Conservation (phyloP, 2,888 invertebrate genomes). For the Hylaea fasciaria region DNA sequence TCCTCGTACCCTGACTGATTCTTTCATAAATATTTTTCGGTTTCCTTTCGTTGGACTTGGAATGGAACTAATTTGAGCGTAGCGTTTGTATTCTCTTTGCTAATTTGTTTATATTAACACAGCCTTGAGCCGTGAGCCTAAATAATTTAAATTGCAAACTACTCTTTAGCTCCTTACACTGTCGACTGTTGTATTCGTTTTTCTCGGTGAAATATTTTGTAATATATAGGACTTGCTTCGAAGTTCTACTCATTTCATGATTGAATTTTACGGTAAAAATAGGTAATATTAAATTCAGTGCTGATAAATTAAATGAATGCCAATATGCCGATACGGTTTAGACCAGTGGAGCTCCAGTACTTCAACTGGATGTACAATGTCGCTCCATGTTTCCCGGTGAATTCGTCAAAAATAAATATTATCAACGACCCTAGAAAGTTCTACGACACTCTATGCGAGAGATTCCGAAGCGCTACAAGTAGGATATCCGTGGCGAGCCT, state of each 20-base stretch:
- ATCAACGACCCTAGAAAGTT: slow-evolving; percentile 91
- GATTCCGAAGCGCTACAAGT: slow-evolving; percentile 86
- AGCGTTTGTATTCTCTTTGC: no score
- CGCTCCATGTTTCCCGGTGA: slow-evolving; percentile 89
- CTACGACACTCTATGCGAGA: slow-evolving; percentile 89
- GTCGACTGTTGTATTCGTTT: no score
- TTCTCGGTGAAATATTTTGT: no score
- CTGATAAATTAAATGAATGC: slow-evolving; percentile 59
- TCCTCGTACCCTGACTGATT: no score
- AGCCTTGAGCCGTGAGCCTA: no score
- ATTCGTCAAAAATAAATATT: slow-evolving; percentile 88
- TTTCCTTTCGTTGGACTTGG: no score
- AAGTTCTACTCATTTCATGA: background rate
- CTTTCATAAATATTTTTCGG: no score
- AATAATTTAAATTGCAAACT: no score
- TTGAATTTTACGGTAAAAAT: background rate
- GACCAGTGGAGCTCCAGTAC: slow-evolving; percentile 76
- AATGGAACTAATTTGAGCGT: no score
- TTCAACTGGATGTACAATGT: slow-evolving; percentile 86
- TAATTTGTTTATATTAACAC: no score
- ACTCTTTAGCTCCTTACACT: no score
- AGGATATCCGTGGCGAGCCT: slow-evolving; percentile 95
- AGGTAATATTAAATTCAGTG: no score
- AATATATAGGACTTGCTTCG: background rate
- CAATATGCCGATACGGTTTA: slow-evolving; percentile 69